Evolutionary conservation across 2,113 vertebrate genomes (phyloP), one percentile per base, ranked within the genome.

Genomic region (Laterallus jamaicensis): DNA sequence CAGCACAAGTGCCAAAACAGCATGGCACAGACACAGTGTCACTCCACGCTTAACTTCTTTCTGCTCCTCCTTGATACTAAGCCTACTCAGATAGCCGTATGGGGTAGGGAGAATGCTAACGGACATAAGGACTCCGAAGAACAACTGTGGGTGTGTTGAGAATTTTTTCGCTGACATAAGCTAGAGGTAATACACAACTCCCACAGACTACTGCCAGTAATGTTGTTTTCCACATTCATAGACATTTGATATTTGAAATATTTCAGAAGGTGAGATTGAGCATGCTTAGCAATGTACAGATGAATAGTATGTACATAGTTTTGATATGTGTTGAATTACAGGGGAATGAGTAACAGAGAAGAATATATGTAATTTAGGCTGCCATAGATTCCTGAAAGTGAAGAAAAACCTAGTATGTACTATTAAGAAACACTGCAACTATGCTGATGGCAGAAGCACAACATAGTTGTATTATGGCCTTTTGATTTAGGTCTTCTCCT

Each of bases 201-300:
- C 29, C 31, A 42, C 44, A 76, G 12, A 40, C 8, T 14, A 25
- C 74, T 40, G 29, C 9, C 8, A n/a, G 42, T 78, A 35, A n/a
- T 15, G 1, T 2, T 64, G 42, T 37, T 37, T 82, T 49, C n/a
- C 3, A 8, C 0, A 0, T 70, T 64, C 0, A 0, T 68, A 82
- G 59, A 25, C 32, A 17, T 71, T 1, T 10, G 56, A 17, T 77
- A 32, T 42, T 82, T 80, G 22, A 22, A 62, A 17, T 77, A 32
- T 42, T 82, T 80, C 26, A 22, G 35, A 86, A 58, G 40, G 25
- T 62, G 35, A 92, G 44, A 54, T 9, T 25, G 32, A 73, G 42
- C 54, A 21, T 24, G 50, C 42, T 20, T 49, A 37, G 31, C 28
- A 64, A 52, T 12, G 35, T 39, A 59, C 26, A 32, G 12, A 4